Evolutionary conservation across 2,113 vertebrate species (phyloP).

Genomic region (Triplophysa tibetana): DNA sequence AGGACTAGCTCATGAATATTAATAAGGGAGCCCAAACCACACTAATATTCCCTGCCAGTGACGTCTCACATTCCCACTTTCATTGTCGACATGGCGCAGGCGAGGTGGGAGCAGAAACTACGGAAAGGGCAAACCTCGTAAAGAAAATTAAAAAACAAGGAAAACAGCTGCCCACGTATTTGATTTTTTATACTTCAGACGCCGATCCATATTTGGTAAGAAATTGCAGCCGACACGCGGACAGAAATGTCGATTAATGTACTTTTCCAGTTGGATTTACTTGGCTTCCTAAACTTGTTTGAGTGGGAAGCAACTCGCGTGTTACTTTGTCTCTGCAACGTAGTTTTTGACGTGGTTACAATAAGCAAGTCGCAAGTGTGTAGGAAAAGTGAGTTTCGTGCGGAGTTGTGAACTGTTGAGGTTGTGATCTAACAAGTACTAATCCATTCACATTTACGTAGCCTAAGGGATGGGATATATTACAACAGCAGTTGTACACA

Average conservation of each 20-base stretch:
- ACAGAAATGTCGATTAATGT: too few relatives aligned
- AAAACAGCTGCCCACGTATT: slow-evolving; percentile 17
- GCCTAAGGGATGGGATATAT: slow-evolving; percentile 5
- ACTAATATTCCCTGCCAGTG: slow-evolving; percentile 62
- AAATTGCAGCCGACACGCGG: background rate
- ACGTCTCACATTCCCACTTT: slow-evolving; percentile 67
- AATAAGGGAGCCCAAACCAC: background rate
- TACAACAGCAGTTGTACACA: background rate
- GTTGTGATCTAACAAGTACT: background rate
- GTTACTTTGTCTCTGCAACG: background rate
- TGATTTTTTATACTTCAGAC: background rate
- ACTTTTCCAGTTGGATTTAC: background rate
- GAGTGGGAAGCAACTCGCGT: background rate
- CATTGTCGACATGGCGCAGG: slow-evolving; percentile 74
- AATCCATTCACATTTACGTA: slow-evolving; percentile 13
- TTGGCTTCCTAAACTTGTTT: slow-evolving; percentile 22
- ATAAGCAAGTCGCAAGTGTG: background rate
- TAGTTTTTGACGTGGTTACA: background rate
- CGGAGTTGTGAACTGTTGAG: background rate
- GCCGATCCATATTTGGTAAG: slow-evolving; percentile 41
- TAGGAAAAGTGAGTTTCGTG: background rate
- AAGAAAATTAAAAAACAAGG: background rate
- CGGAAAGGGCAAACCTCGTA: slow-evolving; percentile 29
- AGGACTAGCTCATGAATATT: background rate
- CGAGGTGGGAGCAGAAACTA: slow-evolving; percentile 52